Evolutionary conservation across 2,888 invertebrate genomes (phyloP), one percentile per base, ranked within the genome.

Genomic region (Trichopoda pennipes): DNA sequence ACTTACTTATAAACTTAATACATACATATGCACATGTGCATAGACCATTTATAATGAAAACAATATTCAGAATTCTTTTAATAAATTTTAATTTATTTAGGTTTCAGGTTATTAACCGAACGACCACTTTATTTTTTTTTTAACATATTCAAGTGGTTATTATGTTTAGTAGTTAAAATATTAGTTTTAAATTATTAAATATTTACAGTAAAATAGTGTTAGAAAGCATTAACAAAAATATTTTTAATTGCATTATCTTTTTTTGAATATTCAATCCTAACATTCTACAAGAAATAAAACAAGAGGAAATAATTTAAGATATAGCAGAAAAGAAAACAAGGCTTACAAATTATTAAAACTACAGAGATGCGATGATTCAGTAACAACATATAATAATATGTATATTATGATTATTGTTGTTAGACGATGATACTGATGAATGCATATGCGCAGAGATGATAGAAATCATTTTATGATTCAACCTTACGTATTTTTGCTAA

Each of bases 401-500:
- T n/a, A 64, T 32, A 10, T 16, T 16, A 21, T 56, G 44, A 61
- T 23, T 21, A 58, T 58, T 44, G 56, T 66, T 66, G 28, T 47
- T 63, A 6, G 2, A 53, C 17, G 49, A 55, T 64, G 17, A 49
- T 56, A 23, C 21, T 68, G 51, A 68, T 56, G 28, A 55, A 49
- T 63, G 51, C 38, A 68, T 64, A 47, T 70, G 69, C n/a, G 47
- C 17, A 55, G 14, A 21, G 42, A 76, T 55, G 12, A 38, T 23
- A 38, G 17, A 51, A 58, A 19, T 35, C 16, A 17, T 23, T 76
- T 44, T 76, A 88, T 70, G 85, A 87, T 7, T 88, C 88, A 14
- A 88, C 85, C 82, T 88, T 88, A 23, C 88, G 86, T 74, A 88
- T 88, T 78, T 88, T 88, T 1, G 88, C 85, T 51, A 83, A 69